Base-by-base conservation (phyloP, 92 coral and sea anemone genomes). In the Porites evermanni region DNA sequence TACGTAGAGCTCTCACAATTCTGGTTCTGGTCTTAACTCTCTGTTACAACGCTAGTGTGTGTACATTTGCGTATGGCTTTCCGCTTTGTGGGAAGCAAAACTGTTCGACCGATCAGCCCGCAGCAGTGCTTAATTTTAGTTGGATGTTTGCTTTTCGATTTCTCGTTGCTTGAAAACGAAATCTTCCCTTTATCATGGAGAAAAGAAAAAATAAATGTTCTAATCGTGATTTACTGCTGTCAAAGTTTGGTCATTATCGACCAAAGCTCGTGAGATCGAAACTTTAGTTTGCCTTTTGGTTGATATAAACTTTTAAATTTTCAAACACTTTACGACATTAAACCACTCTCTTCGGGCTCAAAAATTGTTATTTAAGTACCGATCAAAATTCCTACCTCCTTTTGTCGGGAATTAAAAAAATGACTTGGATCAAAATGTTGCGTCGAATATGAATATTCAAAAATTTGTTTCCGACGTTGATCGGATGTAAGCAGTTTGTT, bases 281-380 rank as follows among this genome's bases (percentile, higher is more conserved):
- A 61, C 80, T 63, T 72, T 47, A 64, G 87, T 83, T 83, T 83
- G 87, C 90, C 79, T 85, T 82, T 88, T 89, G 79, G 81, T 91
- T 79, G 86, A 91, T 83, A 77, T 82, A 74, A 80, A 79, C 79
- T 67, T 77, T 76, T 81, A 70, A 90, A 80, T 53, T 64, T 81
- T 68, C 83, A 75, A 81, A 23, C 87, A 76, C 81, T 76, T 70
- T 74, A 68, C 75, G 54, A 24, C 52, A 89, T 79, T 75, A 47
- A 67, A 84, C 12, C 68, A 65, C 53, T 11, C 6, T 53, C 53
- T 9, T 58, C 56, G 61, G 29, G 63, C 74, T 59, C 59, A 52
- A 51, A 56, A 63, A 72, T 51, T 61, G 14, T 26, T 11, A 47
- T 63, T 72, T 72, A 63, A 72, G 50, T 20, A 72, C 63, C 23